These are phyloP conservation scores for Ceratotherium simum DNA, from an alignment of 2,113 vertebrate genomes.

Conservation along the genomic window DNA sequence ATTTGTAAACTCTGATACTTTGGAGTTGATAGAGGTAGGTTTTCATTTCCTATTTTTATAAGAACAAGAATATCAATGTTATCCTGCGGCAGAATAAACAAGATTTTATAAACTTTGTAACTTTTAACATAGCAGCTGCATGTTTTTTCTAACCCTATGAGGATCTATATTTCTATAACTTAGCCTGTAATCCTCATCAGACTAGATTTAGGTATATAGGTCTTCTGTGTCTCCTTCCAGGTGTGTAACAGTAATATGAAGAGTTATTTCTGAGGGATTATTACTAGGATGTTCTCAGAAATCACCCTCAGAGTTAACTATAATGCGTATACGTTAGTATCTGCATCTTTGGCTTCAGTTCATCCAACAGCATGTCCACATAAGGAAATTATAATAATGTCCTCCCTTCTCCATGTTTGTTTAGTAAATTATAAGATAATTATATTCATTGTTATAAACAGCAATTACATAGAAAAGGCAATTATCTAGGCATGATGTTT, in stretches of 20 bases:
- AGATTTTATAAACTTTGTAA: neutral
- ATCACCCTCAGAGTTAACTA: neutral
- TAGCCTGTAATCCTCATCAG: neutral
- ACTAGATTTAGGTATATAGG: accelerated
- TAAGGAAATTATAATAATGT: neutral
- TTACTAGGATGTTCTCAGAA: neutral
- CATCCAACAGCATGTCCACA: neutral
- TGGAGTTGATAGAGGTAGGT: neutral
- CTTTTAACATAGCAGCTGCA: neutral
- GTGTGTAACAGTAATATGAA: neutral
- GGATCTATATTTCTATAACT: neutral
- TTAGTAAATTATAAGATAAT: neutral
- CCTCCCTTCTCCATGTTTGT: neutral
- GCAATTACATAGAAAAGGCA: neutral
- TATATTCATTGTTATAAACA: neutral
- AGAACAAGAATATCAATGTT: neutral
- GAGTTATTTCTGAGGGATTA: neutral
- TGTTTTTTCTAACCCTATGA: neutral
- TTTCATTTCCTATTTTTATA: neutral
- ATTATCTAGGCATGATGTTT: neutral
- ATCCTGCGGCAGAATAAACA: neutral
- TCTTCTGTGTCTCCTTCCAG: neutral
- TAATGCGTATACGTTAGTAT: neutral
- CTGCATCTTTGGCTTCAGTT: neutral
- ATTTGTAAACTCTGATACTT: neutral